These are phyloP conservation scores for Clarias laeviceps DNA, from an alignment of 2,797 vertebrate genomes.

Conservation along the genomic window DNA sequence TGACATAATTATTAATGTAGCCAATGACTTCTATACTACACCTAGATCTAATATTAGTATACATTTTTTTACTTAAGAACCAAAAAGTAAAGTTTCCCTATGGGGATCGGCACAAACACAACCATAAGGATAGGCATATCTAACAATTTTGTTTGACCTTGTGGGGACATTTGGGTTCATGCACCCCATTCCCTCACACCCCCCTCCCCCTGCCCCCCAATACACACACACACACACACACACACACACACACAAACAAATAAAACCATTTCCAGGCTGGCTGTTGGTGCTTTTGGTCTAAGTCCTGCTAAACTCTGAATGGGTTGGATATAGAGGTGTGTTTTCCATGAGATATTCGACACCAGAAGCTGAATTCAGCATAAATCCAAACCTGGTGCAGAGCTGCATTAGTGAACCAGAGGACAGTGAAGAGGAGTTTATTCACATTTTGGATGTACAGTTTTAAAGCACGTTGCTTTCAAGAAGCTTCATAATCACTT, in stretches of 20 bases:
- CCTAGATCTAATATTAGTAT: background rate
- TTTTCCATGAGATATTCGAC: conserved; percentile 60
- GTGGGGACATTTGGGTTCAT: background rate
- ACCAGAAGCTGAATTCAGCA: conserved; percentile 67
- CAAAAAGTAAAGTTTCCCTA: no score
- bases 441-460: conserved; percentile 16
- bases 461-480: background rate
- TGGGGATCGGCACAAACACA: background rate
- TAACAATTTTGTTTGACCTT: conserved; percentile 4
- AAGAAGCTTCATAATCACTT: conserved; percentile 7
- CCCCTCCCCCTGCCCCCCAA: no score
- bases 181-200: no score
- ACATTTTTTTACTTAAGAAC: no score
- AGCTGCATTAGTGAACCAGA: conserved; percentile 17
- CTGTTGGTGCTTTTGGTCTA: conserved; percentile 13
- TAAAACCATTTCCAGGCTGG: conserved; percentile 17
- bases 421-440: background rate
- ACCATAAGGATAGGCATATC: background rate
- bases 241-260: background rate
- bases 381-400: conserved; percentile 68
- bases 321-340: conserved; percentile 64
- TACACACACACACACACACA: background rate
- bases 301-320: conserved; percentile 16
- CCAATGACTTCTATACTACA: background rate
- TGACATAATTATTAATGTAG: background rate